These are phyloP conservation scores for Marronus borbonicus DNA, from an alignment of 2,888 invertebrate species.

Conservation along the genomic window DNA sequence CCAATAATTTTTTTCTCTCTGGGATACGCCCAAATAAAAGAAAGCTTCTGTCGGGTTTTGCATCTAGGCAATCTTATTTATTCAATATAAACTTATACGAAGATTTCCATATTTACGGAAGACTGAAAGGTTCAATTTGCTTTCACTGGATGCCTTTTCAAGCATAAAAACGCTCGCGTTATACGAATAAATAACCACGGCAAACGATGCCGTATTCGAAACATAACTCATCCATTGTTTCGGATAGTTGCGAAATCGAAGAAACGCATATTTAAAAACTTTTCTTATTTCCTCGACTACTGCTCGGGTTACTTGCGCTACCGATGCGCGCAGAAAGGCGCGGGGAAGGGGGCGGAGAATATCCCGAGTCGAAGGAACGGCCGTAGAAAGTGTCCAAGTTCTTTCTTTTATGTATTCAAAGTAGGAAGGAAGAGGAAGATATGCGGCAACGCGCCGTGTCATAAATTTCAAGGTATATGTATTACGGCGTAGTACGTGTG, in stretches of 20 bases:
- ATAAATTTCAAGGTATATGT: constrained; percentile 57
- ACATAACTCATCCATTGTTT: constrained; percentile 45
- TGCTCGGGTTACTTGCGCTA: neutral
- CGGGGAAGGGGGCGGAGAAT: neutral
- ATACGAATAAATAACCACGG: constrained; percentile 32
- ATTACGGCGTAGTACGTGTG: neutral
- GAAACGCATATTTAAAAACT: constrained; percentile 52
- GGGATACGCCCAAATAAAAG: too few species aligned
- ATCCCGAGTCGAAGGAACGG: neutral
- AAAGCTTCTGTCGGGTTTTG: neutral
- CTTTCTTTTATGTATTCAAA: constrained; percentile 55
- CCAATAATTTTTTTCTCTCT: neutral
- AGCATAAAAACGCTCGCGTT: too few species aligned
- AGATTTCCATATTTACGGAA: too few species aligned
- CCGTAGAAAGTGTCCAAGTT: constrained; percentile 48
- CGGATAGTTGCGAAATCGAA: constrained; percentile 46
- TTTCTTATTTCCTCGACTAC: constrained; percentile 53
- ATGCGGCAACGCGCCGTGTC: constrained; percentile 47
- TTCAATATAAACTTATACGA: too few species aligned
- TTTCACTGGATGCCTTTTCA: too few species aligned
- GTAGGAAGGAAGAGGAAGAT: constrained; percentile 36
- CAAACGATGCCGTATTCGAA: constrained; percentile 39
- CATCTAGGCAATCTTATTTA: too few species aligned
- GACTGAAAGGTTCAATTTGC: too few species aligned
- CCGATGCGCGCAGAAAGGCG: neutral